Conservation (phyloP, 2,797 vertebrate genomes). For the Pangasius djambal region DNA sequence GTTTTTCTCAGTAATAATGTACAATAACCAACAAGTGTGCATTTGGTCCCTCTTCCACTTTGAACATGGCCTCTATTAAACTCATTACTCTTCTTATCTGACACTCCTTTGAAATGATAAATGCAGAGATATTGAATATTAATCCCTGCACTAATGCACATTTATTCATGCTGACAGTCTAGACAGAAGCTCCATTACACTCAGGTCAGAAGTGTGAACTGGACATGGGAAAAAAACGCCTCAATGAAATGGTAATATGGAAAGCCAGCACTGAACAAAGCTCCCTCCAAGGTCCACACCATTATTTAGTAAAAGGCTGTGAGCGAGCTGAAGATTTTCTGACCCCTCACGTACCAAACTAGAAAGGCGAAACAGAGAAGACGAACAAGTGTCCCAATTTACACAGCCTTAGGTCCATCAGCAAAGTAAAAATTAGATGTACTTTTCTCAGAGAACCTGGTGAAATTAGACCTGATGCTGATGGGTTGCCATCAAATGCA, state of each 20-base stretch:
- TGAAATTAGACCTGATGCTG: constrained; percentile 23
- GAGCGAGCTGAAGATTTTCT: not conserved
- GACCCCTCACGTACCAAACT: not conserved
- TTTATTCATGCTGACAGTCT: constrained; percentile 52
- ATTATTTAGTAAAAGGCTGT: constrained; percentile 10
- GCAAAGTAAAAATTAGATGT: not conserved
- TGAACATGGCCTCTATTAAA: constrained; percentile 14
- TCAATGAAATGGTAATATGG: not conserved
- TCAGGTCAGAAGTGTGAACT: constrained; percentile 33
- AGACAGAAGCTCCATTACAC: constrained; percentile 44
- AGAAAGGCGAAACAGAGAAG: constrained; percentile 10
- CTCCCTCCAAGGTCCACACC: not conserved
- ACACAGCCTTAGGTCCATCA: constrained; percentile 21
- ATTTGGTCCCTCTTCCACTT: not conserved
- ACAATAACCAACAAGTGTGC: not conserved
- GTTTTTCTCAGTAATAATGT: not conserved
- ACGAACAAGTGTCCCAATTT: constrained; percentile 24
- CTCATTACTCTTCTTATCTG: not conserved
- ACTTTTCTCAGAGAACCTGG: constrained; percentile 11
- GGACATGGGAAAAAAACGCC: not conserved
- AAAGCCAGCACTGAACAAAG: not conserved
- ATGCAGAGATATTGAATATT: constrained; percentile 56
- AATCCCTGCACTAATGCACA: constrained; percentile 54
- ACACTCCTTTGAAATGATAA: constrained; percentile 33
- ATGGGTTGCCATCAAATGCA: constrained; percentile 27